phyloP scores from a whole-genome alignment of 2,797 vertebrate genomes.

The Bradypodion ventrale region DNA sequence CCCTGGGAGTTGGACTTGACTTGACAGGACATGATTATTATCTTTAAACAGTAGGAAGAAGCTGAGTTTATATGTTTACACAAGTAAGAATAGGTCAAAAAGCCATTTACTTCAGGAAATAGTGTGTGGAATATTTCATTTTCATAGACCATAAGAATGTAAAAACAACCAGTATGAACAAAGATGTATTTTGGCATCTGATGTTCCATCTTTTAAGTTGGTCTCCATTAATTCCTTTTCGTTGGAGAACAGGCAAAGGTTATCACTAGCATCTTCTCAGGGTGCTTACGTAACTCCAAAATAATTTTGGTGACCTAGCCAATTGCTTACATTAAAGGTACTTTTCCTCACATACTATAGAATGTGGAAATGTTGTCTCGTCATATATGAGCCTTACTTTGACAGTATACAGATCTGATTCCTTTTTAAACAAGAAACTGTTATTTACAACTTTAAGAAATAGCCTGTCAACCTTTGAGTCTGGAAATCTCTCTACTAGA shows the following conservation, averaged over 20 bases:
- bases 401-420: neutral
- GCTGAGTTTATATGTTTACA: neutral
- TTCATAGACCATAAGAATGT: neutral
- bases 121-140: neutral
- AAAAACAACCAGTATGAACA: neutral
- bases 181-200: neutral
- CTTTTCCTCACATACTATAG: neutral
- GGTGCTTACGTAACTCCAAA: neutral
- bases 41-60: neutral
- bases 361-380: neutral
- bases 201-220: neutral
- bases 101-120: neutral
- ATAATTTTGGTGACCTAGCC: neutral
- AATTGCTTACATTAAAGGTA: neutral
- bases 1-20: too few species aligned
- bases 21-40: too few species aligned
- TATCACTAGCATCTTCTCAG: neutral
- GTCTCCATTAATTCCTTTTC: neutral
- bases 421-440: neutral
- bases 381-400: neutral
- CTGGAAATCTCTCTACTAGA: neutral
- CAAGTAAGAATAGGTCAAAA: neutral
- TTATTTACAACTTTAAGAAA: neutral
- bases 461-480: neutral
- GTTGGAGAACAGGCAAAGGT: neutral